Conservation (phyloP, 2,888 invertebrate species). For the Pollenia griseotomentosa region DNA sequence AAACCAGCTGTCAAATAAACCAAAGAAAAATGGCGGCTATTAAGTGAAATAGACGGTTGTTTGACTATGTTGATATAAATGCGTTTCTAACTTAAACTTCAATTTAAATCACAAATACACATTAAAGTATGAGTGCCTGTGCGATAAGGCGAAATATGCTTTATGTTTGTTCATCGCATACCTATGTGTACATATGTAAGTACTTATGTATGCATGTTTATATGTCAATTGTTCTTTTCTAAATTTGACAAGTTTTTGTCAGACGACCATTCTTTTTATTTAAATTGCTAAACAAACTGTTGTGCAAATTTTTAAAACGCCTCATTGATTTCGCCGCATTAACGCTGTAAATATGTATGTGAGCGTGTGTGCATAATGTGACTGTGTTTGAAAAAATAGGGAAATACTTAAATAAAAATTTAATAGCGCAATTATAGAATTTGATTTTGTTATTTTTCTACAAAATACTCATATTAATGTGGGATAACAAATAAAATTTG, state of each 20-base stretch:
- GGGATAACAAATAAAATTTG: neutral
- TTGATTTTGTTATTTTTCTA: neutral
- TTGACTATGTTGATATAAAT: neutral
- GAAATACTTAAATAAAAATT: neutral
- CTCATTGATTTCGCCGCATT: slow-evolving; percentile 16
- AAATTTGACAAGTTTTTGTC: slow-evolving; percentile 32
- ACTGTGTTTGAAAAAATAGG: neutral
- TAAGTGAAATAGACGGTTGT: slow-evolving; percentile 26
- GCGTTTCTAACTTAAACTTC: slow-evolving; percentile 31
- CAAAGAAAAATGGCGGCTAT: slow-evolving; percentile 56
- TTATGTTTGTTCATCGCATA: neutral
- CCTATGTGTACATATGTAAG: too few species aligned
- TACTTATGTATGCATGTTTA: too few species aligned
- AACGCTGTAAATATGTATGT: neutral
- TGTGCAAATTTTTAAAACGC: slow-evolving; percentile 20
- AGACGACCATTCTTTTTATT: neutral
- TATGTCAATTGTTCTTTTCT: neutral
- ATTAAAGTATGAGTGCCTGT: neutral
- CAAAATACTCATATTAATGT: neutral
- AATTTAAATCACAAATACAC: slow-evolving; percentile 13
- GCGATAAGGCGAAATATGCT: too few species aligned
- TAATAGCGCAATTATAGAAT: neutral
- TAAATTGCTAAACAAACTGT: neutral
- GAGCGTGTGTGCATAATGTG: neutral
- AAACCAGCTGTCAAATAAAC: slow-evolving; percentile 68